Percentiles rank a stretch among this genome's conserved stretches.
phyloP scores from a whole-genome alignment of 1,140 invertebrate genomes.

The Neodiprion virginianus region DNA sequence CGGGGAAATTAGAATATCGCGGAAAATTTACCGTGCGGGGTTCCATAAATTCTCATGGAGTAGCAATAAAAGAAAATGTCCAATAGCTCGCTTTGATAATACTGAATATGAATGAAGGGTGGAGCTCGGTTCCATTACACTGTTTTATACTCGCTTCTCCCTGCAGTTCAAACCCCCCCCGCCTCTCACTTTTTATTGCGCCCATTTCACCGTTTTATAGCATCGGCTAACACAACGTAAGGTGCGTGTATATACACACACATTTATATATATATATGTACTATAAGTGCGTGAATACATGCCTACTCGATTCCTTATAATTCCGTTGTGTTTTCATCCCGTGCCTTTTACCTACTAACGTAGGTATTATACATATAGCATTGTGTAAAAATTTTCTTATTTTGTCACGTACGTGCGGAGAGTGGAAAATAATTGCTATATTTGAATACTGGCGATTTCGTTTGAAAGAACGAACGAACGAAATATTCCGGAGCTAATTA shows the following conservation, averaged over 20 bases:
- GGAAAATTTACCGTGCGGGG: constrained; percentile 8
- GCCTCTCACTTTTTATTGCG: constrained; percentile 17
- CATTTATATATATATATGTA: too few relatives aligned
- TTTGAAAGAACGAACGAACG: too few relatives aligned
- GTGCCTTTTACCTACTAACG: not conserved
- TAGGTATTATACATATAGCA: not conserved
- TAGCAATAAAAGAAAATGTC: constrained; percentile 25
- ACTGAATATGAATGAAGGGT: constrained; percentile 23
- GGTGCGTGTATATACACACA: not conserved
- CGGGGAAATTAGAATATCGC: constrained; percentile 7
- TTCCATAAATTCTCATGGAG: constrained; percentile 13
- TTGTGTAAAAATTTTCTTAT: not conserved
- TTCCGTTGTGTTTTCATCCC: not conserved
- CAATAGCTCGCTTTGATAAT: constrained; percentile 27
- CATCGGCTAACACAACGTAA: not conserved
- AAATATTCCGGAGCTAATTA: too few relatives aligned
- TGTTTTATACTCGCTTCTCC: constrained; percentile 29
- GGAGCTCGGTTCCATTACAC: constrained; percentile 28
- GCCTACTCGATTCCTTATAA: too few relatives aligned
- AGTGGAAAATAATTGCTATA: too few relatives aligned
- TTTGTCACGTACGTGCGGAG: not conserved
- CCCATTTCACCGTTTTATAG: constrained; percentile 1
- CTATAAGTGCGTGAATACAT: too few relatives aligned
- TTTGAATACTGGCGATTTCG: too few relatives aligned
- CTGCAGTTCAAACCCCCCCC: constrained; percentile 16